Evolutionary conservation across 2,888 invertebrate species (phyloP).

Genomic region (Cephus pygmeus): DNA sequence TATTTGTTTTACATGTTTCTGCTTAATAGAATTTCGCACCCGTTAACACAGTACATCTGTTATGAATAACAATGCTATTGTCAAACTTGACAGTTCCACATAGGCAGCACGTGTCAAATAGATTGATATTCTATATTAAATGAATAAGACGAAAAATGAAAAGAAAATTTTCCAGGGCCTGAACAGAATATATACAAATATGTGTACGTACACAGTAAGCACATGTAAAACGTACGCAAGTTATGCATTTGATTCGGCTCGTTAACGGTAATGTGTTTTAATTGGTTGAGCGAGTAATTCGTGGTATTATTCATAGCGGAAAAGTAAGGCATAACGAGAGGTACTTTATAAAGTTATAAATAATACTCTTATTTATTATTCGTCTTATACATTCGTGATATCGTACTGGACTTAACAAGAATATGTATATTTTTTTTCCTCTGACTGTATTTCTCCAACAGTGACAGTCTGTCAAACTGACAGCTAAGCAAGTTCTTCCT

Average conservation of each 20-base stretch:
- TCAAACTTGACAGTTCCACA: neutral
- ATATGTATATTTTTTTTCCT: neutral
- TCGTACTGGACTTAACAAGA: too few relatives aligned
- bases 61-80: neutral
- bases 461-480: slow-evolving; percentile 35
- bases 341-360: too few relatives aligned
- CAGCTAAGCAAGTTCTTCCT: slow-evolving; percentile 47
- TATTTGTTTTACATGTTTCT: neutral
- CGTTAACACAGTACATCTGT: neutral
- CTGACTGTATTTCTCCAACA: slow-evolving; percentile 34
- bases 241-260: slow-evolving; percentile 59
- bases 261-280: slow-evolving; percentile 63
- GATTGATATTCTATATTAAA: neutral
- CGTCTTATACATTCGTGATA: too few relatives aligned
- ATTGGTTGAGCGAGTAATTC: slow-evolving; percentile 44
- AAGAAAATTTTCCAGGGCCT: neutral
- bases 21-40: neutral
- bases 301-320: slow-evolving; percentile 21
- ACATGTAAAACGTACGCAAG: slow-evolving; percentile 44
- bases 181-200: neutral
- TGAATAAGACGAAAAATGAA: neutral
- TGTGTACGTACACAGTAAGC: slow-evolving; percentile 18
- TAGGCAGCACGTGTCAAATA: neutral
- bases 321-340: too few relatives aligned
- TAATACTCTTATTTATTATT: too few relatives aligned